Evolutionary conservation across 2,113 vertebrate species (phyloP).

Genomic region (Haplotaxodon microlepis): DNA sequence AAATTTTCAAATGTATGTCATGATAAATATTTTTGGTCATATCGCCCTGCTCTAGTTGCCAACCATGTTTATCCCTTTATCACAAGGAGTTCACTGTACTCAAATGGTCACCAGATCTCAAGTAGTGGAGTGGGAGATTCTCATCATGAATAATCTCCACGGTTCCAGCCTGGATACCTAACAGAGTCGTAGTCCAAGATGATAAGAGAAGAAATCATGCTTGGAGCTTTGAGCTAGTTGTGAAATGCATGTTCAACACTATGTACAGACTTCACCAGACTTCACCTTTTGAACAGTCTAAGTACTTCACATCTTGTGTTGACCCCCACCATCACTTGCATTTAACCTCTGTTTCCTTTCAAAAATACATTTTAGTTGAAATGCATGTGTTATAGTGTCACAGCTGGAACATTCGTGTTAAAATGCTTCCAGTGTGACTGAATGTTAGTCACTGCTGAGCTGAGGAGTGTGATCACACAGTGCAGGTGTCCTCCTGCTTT

Average conservation of each 20-base stretch:
- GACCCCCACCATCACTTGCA: neutral
- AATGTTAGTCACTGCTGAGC: neutral
- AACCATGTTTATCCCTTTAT: neutral
- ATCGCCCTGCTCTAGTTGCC: neutral
- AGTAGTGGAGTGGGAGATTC: neutral
- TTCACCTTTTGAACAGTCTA: fast-evolving
- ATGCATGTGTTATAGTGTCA: neutral
- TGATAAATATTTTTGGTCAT: no score
- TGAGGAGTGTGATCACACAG: neutral
- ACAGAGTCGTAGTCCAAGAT: neutral
- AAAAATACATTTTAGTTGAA: neutral
- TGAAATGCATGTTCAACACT: neutral
- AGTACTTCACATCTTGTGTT: neutral
- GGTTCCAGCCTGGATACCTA: neutral
- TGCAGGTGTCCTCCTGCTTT: neutral
- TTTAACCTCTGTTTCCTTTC: neutral
- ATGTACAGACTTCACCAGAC: neutral
- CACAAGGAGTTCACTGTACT: neutral
- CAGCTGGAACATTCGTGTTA: neutral
- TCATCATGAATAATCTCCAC: neutral
- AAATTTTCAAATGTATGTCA: no score
- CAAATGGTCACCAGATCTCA: neutral
- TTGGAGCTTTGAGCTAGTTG: neutral
- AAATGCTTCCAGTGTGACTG: neutral
- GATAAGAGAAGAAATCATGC: neutral